A percentile compares a stretch with the other conserved stretches of the same genome.
Conservation (phyloP, 2,113 vertebrate genomes). For the Dicentrarchus labrax region DNA sequence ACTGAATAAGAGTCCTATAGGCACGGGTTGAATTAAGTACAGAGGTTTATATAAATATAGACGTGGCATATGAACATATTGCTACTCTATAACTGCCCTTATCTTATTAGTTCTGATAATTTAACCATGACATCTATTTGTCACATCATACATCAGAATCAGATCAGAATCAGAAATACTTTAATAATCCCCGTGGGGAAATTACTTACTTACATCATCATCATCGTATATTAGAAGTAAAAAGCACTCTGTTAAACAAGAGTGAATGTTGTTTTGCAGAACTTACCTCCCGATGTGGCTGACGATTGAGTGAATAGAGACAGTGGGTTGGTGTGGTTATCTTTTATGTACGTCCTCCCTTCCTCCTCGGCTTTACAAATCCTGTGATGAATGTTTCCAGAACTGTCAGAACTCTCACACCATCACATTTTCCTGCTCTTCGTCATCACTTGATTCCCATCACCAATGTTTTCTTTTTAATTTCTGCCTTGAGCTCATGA, state of each 20-base stretch:
- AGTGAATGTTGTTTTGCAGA: constrained; percentile 6
- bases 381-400: constrained; percentile 61
- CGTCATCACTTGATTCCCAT: constrained; percentile 48
- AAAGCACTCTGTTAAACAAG: neutral
- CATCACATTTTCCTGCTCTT: constrained; percentile 70
- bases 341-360: constrained; percentile 51
- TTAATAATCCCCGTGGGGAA: too few relatives aligned
- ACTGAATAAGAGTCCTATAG: neutral
- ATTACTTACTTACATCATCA: too few relatives aligned
- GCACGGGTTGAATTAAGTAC: neutral
- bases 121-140: neutral
- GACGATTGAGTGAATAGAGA: constrained; percentile 33
- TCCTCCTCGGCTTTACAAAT: constrained; percentile 42
- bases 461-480: neutral
- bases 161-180: too few relatives aligned
- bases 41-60: neutral
- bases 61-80: neutral
- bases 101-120: neutral
- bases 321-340: constrained; percentile 9
- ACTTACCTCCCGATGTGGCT: constrained; percentile 66
- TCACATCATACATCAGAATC: too few relatives aligned
- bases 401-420: constrained; percentile 35
- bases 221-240: neutral
- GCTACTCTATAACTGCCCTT: neutral
- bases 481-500: constrained; percentile 32